Conservation (phyloP, 2,888 invertebrate species). For the Epistrophe eligans region DNA sequence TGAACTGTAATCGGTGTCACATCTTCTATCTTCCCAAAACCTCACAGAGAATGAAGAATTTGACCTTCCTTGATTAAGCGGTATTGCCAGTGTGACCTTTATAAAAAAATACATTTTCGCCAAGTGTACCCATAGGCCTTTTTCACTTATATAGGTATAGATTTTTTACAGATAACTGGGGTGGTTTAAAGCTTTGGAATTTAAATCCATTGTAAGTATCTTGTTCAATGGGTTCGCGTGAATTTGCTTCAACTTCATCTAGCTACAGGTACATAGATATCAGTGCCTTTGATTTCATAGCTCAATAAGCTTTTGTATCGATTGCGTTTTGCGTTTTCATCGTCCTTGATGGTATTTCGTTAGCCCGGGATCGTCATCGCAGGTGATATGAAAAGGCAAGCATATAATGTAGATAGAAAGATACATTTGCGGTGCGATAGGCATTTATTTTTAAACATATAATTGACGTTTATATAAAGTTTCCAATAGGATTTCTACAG, state of each 20-base stretch:
- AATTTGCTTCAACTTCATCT: conserved; percentile 46
- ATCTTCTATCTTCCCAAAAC: background rate
- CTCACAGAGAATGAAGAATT: background rate
- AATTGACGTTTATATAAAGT: conserved; percentile 68
- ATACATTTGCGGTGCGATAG: conserved; percentile 52
- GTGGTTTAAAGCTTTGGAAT: conserved; percentile 12
- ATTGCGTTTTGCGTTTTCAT: conserved; percentile 48
- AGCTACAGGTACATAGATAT: conserved; percentile 59
- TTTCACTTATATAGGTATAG: background rate
- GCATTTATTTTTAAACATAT: conserved; percentile 70
- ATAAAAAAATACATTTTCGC: background rate
- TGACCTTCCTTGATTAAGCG: background rate
- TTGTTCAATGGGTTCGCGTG: conserved; percentile 67
- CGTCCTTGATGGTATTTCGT: conserved; percentile 48
- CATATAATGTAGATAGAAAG: background rate
- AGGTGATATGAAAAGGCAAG: conserved; percentile 2
- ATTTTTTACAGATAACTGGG: background rate
- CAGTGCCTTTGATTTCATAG: conserved; percentile 73
- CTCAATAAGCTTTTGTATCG: conserved; percentile 69
- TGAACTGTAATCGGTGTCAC: too few species aligned
- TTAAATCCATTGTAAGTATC: conserved; percentile 41
- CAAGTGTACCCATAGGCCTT: conserved; percentile 4
- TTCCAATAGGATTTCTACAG: conserved; percentile 46
- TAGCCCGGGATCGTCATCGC: conserved; percentile 36
- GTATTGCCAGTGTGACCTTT: too few species aligned